phyloP scores from a whole-genome alignment of 2,888 invertebrate genomes.

The Platycheirus albimanus region DNA sequence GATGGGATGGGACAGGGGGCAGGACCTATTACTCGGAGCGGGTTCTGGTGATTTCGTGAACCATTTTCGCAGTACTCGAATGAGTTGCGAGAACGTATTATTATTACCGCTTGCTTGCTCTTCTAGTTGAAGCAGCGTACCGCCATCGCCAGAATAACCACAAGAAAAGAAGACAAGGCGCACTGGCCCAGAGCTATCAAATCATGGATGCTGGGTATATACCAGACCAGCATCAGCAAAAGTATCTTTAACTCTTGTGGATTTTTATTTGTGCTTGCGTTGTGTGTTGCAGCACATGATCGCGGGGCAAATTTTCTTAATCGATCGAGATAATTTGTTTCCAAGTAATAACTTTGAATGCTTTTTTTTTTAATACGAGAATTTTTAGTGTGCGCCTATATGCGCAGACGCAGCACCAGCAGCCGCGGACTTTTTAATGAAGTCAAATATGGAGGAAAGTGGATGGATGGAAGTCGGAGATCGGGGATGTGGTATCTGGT shows the following conservation, averaged over 20 bases:
- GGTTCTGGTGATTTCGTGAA: conserved; percentile 55
- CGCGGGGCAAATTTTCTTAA: conserved; percentile 63
- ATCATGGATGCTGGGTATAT: background rate
- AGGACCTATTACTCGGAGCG: conserved; percentile 59
- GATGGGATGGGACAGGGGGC: background rate
- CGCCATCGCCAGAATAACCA: conserved; percentile 1
- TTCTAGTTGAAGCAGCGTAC: conserved; percentile 23
- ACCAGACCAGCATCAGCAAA: too few relatives aligned
- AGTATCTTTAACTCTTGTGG: conserved; percentile 47
- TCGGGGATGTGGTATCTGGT: conserved; percentile 17
- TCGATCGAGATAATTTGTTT: conserved; percentile 73
- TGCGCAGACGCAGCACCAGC: too few relatives aligned
- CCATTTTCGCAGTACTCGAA: conserved; percentile 53
- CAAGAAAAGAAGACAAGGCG: background rate
- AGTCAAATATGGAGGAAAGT: too few relatives aligned
- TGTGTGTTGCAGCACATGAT: conserved; percentile 9
- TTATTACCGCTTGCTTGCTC: conserved; percentile 51
- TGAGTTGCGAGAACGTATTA: conserved; percentile 60
- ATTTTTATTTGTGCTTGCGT: conserved; percentile 43
- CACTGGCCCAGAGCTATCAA: conserved; percentile 4
- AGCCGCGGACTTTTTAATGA: too few relatives aligned
- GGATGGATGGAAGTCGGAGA: too few relatives aligned
- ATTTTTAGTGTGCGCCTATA: conserved; percentile 31
- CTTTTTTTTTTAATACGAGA: conserved; percentile 52
- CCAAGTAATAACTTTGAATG: conserved; percentile 72